phyloP scores from a whole-genome alignment of 1,140 invertebrate genomes.

The Trichonephila inaurata region DNA sequence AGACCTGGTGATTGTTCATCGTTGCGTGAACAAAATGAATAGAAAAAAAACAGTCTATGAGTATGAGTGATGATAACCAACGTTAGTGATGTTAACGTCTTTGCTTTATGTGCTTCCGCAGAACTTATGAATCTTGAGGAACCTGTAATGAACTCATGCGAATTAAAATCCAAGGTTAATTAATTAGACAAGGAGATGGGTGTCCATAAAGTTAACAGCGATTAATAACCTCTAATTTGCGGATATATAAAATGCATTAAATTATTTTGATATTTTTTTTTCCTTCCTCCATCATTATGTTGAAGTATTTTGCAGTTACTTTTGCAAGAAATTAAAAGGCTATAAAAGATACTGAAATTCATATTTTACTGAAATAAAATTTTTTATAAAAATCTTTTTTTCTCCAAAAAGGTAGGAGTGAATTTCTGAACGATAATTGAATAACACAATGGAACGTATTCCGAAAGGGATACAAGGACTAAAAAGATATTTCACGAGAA shows the following conservation, averaged over 20 bases:
- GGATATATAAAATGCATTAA: neutral
- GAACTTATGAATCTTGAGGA: conserved; percentile 30
- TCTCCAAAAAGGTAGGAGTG: no score
- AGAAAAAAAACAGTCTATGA: conserved; percentile 25
- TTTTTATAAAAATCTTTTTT: no score
- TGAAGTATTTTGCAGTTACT: neutral
- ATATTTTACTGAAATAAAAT: no score
- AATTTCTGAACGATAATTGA: no score
- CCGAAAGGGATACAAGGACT: no score
- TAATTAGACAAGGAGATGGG: neutral
- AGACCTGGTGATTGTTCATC: conserved; percentile 24
- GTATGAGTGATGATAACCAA: conserved; percentile 51
- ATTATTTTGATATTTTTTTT: neutral
- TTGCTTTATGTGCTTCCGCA: neutral
- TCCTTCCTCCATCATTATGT: neutral
- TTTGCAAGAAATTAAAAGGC: no score
- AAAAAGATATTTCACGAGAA: no score
- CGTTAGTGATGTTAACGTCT: neutral
- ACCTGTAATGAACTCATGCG: conserved; percentile 29
- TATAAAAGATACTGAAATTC: no score
- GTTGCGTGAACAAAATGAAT: conserved; percentile 27
- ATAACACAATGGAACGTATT: no score
- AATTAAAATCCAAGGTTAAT: conserved; percentile 31
- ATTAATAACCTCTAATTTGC: conserved; percentile 38
- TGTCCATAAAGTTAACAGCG: neutral